Evolutionary conservation across 2,113 vertebrate genomes (phyloP).

Genomic region (Perca schrenkii): DNA sequence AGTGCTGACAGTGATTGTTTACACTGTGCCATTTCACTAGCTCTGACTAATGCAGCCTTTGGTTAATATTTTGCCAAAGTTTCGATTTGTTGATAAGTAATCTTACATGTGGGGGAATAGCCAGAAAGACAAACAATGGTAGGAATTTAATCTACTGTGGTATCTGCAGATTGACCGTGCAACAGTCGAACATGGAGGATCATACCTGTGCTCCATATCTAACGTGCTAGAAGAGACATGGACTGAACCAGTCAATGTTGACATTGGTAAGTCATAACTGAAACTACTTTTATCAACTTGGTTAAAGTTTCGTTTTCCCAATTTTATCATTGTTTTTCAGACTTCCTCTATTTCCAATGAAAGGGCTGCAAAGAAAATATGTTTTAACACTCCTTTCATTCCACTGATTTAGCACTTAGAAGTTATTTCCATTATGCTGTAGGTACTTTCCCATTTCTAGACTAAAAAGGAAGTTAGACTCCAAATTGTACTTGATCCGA

Average conservation of each 20-base stretch:
- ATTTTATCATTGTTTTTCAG: not conserved
- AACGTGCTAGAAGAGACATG: constrained; percentile 86
- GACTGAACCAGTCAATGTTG: constrained; percentile 85
- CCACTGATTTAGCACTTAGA: constrained; percentile 42
- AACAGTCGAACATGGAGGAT: constrained; percentile 71
- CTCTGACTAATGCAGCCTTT: not conserved
- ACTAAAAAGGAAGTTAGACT: constrained; percentile 73
- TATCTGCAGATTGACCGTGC: constrained; percentile 74
- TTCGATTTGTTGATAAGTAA: constrained; percentile 9
- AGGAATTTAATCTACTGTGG: constrained; percentile 25
- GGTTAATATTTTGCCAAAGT: constrained; percentile 37
- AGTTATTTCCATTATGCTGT: constrained; percentile 69
- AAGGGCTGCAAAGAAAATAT: not conserved
- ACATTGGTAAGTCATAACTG: constrained; percentile 79
- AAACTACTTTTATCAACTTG: constrained; percentile 2
- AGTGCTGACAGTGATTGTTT: constrained; percentile 8
- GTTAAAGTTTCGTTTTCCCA: constrained; percentile 5
- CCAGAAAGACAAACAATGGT: constrained; percentile 2
- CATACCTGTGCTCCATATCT: constrained; percentile 88
- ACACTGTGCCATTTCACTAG: constrained; percentile 8
- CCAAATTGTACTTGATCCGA: constrained; percentile 47
- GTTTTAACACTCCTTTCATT: constrained; percentile 37
- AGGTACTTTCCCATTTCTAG: constrained; percentile 82
- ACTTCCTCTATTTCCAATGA: constrained; percentile 11
- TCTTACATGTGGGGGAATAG: not conserved